These are phyloP conservation scores for Karalla daura DNA, from an alignment of 2,797 vertebrate species.

Conservation along the genomic window DNA sequence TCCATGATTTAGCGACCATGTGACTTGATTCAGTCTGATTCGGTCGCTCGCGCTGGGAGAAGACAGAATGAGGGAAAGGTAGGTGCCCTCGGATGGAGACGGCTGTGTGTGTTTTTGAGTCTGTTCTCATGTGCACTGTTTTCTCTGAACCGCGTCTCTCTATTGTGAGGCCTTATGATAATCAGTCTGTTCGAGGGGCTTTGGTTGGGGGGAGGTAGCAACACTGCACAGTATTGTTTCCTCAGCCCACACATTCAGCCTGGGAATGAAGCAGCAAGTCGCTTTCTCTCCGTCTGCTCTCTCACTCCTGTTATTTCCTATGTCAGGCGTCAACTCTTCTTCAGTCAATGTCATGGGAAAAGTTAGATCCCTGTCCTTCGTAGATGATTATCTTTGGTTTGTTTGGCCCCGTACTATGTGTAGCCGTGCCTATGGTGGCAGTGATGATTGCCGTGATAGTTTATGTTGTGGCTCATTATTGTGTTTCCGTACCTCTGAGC, in stretches of 20 bases:
- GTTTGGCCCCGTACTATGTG: slow-evolving; percentile 64
- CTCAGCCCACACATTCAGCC: slow-evolving; percentile 70
- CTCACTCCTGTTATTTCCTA: slow-evolving; percentile 38
- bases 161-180: slow-evolving; percentile 76
- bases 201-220: slow-evolving; percentile 59
- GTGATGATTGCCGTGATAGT: slow-evolving; percentile 58
- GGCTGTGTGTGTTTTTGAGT: slow-evolving; percentile 15
- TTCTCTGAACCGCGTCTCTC: slow-evolving; percentile 48
- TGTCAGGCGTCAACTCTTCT: slow-evolving; percentile 18
- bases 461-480: slow-evolving; percentile 71
- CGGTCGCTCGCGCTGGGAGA: slow-evolving; percentile 18
- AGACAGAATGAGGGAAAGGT: slow-evolving; percentile 34
- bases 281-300: slow-evolving; percentile 49
- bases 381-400: slow-evolving; percentile 71
- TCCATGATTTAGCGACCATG: slow-evolving; percentile 56
- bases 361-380: slow-evolving; percentile 27
- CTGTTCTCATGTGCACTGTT: slow-evolving; percentile 19
- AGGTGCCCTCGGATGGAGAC: slow-evolving; percentile 1
- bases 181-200: slow-evolving; percentile 68
- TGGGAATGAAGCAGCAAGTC: slow-evolving; percentile 68
- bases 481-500: slow-evolving; percentile 64
- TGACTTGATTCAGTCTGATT: slow-evolving; percentile 47
- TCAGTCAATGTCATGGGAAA: slow-evolving; percentile 53
- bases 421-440: slow-evolving; percentile 61
- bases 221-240: slow-evolving; percentile 79